These are phyloP conservation scores for Lepilemur ruficaudatus DNA, from an alignment of 2,797 vertebrate genomes.

Conservation along the genomic window DNA sequence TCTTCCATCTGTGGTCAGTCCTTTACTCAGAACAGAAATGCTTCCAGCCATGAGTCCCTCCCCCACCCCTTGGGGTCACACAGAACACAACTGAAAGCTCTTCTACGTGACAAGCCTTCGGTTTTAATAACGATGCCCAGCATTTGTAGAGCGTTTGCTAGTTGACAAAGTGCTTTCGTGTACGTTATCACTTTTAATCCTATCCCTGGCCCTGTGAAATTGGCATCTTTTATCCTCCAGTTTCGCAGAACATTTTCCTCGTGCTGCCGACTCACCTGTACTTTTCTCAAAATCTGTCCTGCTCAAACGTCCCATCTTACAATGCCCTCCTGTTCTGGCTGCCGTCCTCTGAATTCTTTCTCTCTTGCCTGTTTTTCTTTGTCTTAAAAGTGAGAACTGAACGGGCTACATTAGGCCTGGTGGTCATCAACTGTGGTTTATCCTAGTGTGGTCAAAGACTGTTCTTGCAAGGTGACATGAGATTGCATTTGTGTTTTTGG, in stretches of 20 bases:
- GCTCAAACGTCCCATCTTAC: neutral
- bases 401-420: neutral
- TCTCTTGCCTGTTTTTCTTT: neutral
- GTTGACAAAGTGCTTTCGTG: neutral
- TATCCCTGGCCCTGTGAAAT: neutral
- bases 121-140: neutral
- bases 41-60: neutral
- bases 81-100: neutral
- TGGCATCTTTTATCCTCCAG: neutral
- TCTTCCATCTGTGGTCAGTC: neutral
- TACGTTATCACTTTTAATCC: neutral
- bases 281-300: neutral
- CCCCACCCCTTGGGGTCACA: neutral
- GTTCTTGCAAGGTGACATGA: neutral
- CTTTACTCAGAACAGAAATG: neutral
- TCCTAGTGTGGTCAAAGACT: neutral
- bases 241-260: neutral
- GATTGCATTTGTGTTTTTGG: neutral
- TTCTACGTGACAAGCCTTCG: neutral
- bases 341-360: neutral
- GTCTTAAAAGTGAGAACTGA: neutral
- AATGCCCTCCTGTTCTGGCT: neutral
- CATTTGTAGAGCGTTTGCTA: neutral
- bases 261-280: neutral
- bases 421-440: neutral